Percentiles rank a stretch among this genome's conserved stretches.
phyloP scores from a whole-genome alignment of 2,888 invertebrate genomes.

The Oscheius onirici region DNA sequence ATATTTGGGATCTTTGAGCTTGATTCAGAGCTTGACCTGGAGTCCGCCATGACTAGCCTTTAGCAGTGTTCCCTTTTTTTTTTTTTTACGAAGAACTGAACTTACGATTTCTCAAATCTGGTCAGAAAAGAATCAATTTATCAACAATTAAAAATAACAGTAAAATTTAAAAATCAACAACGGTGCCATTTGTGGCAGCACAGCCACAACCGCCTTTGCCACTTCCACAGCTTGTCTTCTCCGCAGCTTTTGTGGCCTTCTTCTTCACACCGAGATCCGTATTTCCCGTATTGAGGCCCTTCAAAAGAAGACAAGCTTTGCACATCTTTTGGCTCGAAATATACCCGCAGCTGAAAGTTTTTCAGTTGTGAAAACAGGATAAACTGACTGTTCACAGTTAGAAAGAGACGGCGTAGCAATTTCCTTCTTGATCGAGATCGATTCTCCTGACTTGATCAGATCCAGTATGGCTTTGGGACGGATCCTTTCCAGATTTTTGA shows the following conservation, averaged over 20 bases:
- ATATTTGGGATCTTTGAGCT: no score
- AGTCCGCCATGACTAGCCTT: no score
- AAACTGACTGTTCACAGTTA: constrained; percentile 46
- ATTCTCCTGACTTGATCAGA: constrained; percentile 76
- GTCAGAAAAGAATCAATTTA: neutral
- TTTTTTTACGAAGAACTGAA: no score
- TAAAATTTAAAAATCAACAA: constrained; percentile 14
- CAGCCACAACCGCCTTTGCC: constrained; percentile 1
- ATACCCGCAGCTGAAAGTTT: constrained; percentile 81
- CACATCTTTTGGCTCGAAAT: constrained; percentile 89
- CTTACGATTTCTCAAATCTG: no score
- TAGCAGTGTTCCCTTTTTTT: no score
- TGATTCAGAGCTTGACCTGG: no score
- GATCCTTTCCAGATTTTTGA: constrained; percentile 94
- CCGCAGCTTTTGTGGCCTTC: neutral
- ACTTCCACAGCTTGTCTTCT: neutral
- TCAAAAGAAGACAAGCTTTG: constrained; percentile 93
- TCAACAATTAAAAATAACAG: neutral
- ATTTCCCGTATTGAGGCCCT: constrained; percentile 82
- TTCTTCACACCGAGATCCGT: constrained; percentile 24
- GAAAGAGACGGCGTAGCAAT: constrained; percentile 80
- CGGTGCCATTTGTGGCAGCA: neutral
- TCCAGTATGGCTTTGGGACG: constrained; percentile 79
- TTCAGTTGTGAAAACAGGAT: neutral
- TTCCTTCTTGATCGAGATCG: constrained; percentile 83